Conservation (phyloP, 2,797 vertebrate species). For the Pachyuromys duprasi region DNA sequence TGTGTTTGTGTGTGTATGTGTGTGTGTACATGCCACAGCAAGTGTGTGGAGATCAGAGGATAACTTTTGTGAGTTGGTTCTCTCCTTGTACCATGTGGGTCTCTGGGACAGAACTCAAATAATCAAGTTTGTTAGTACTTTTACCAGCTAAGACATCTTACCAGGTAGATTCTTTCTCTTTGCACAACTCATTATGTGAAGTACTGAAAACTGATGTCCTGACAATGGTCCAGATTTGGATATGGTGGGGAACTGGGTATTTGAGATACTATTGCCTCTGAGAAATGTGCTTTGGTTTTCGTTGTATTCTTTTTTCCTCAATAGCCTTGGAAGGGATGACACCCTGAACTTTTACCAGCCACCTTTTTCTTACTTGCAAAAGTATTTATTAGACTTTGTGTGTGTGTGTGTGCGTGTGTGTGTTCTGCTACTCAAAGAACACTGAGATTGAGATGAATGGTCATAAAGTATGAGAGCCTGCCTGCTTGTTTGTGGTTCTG, state of each 20-base stretch:
- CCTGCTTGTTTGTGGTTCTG: not conserved
- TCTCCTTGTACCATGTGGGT: not conserved
- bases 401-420: not conserved
- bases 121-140: not conserved
- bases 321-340: not conserved
- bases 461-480: not conserved
- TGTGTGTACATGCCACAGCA: not conserved
- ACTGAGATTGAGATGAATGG: not conserved
- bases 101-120: not conserved
- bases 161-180: not conserved
- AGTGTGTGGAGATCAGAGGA: not conserved
- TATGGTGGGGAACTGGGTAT: not conserved
- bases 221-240: not conserved
- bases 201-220: not conserved
- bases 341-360: not conserved
- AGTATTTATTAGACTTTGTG: not conserved
- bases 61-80: not conserved
- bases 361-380: conserved; percentile 21
- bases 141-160: not conserved
- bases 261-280: not conserved
- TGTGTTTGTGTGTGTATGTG: not conserved
- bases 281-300: not conserved
- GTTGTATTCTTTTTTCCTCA: not conserved
- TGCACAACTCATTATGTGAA: not conserved
- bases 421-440: not conserved